Percentiles rank a stretch among this genome's conserved stretches.
Evolutionary conservation across 2,797 vertebrate genomes (phyloP).

Genomic region (Perodicticus potto): DNA sequence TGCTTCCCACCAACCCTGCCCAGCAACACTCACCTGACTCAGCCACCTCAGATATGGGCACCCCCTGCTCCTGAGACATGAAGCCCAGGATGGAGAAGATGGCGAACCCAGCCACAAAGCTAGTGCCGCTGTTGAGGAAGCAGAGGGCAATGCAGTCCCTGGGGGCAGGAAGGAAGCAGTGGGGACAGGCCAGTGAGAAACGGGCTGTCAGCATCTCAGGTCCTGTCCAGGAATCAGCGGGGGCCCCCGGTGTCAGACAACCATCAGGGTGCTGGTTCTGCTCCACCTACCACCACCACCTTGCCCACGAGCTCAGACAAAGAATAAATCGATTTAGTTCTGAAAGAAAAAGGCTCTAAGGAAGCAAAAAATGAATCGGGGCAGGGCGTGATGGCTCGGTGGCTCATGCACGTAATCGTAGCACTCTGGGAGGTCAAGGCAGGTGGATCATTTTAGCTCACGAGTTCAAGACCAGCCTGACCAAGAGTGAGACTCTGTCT

Average conservation of each 20-base stretch:
- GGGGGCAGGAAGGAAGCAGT: not conserved
- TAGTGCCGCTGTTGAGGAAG: conserved; percentile 95
- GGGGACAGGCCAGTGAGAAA: not conserved
- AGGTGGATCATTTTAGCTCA: too few species aligned
- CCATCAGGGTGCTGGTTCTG: not conserved
- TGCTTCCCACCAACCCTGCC: too few species aligned
- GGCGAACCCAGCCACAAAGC: conserved; percentile 95
- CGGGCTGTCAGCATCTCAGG: rapidly evolving
- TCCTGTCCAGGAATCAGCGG: not conserved
- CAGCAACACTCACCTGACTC: conserved; percentile 91
- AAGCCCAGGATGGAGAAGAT: conserved; percentile 98
- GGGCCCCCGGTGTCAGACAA: not conserved
- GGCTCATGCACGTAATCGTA: too few species aligned
- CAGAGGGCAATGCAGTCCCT: conserved; percentile 94
- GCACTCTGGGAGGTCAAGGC: too few species aligned
- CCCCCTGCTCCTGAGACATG: conserved; percentile 94
- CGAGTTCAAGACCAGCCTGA: too few species aligned
- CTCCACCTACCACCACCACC: too few species aligned
- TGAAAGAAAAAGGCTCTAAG: not conserved
- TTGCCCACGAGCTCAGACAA: not conserved
- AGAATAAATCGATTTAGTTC: not conserved
- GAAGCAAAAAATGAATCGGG: not conserved
- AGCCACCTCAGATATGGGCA: conserved; percentile 94
- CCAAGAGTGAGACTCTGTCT: too few species aligned
- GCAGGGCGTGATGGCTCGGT: too few species aligned